These are phyloP conservation scores for Cataglyphis altisquamis DNA, from an alignment of 2,888 invertebrate genomes.

Conservation along the genomic window DNA sequence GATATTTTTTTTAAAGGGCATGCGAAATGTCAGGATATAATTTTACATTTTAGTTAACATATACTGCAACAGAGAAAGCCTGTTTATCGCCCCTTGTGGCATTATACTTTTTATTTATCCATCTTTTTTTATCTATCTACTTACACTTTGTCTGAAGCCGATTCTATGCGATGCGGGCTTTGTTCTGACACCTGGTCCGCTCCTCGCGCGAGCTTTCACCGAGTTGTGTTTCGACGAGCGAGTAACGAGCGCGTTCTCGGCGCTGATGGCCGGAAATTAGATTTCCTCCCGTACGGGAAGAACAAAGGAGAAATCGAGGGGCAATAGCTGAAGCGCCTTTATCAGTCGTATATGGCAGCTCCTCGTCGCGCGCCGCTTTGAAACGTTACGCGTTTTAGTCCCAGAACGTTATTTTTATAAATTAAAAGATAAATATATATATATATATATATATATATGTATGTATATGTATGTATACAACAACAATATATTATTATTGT, in stretches of 20 bases:
- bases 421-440: conserved; percentile 74
- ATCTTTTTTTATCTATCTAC: background rate
- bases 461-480: conserved; percentile 80
- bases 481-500: conserved; percentile 72
- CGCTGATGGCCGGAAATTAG: conserved; percentile 61
- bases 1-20: too few relatives aligned
- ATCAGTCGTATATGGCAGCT: conserved; percentile 72
- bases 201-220: conserved; percentile 11
- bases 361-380: conserved; percentile 78
- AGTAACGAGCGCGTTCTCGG: conserved; percentile 57
- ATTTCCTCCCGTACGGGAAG: conserved; percentile 57
- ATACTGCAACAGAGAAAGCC: background rate
- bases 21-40: background rate
- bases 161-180: conserved; percentile 21
- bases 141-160: conserved; percentile 29
- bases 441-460: conserved; percentile 73
- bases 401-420: conserved; percentile 85
- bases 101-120: conserved; percentile 19
- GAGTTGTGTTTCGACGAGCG: conserved; percentile 40
- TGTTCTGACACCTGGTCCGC: conserved; percentile 4
- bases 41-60: background rate
- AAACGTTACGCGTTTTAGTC: conserved; percentile 81
- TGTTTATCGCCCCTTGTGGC: background rate
- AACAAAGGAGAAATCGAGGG: conserved; percentile 53
- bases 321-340: conserved; percentile 69